Evolutionary conservation across 2,113 vertebrate genomes (phyloP), one percentile per base, ranked within the genome.

Genomic region (Misgurnus mizolepis): DNA sequence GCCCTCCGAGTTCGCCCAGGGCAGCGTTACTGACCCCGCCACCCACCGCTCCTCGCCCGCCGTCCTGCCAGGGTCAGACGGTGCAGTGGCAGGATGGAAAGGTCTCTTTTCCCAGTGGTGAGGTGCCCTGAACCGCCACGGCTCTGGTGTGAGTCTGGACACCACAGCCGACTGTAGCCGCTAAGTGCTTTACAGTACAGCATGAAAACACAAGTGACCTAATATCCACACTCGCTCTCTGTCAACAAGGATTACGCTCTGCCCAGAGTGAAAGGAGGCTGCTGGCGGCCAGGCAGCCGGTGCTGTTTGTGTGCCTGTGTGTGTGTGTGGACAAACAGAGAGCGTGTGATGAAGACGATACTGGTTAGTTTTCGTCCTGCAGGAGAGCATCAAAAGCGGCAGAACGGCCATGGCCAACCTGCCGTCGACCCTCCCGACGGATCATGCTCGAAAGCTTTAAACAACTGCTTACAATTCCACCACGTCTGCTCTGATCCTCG

Each of bases 191-290:
- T 88, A 89, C 87, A 89, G 89, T 85, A 86, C 89, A 85, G 85
- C 85, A 85, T 74, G 88, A 86, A 87, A 78, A 83, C 88, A 79
- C 89, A 90, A 90, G 88, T 89, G 90, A 92, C 88, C 88, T 89
- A 87, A 91, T 91, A 89, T 80, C 87, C 84, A 85, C 87, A 90
- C 90, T 92, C 88, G 86, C 88, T 90, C 89, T 90, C 88, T 91
- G 91, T 91, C 91, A 92, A 90, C 90, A 89, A 83, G 89, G 89
- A 91, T 91, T 93, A 91, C 84, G 60, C 80, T 90, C 87, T 89
- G 85, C 88, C 83, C 86, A 76, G 72, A 89, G 88, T 83, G 50
- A 85, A 62, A 85, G 87, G 88, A 88, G 90, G 86, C 87, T 90
- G 85, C 60, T 73, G 86, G 83, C 85, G 82, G 85, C 85, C 77